Conservation (phyloP, 2,113 vertebrate species). For the Melospiza georgiana region DNA sequence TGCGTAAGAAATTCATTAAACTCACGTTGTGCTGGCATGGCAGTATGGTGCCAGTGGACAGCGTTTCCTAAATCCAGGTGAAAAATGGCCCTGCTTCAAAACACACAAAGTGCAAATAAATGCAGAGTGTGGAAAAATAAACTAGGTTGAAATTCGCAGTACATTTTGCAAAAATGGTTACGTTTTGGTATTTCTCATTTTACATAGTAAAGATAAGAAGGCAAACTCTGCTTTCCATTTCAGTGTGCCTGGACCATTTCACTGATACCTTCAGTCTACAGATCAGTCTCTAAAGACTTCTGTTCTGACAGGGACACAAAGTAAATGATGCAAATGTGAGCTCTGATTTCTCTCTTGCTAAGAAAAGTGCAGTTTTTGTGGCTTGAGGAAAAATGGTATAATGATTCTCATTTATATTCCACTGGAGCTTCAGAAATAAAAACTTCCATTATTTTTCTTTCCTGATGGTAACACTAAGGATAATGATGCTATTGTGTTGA, state of each 20-base stretch:
- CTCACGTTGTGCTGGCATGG: background rate
- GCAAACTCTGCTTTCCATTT: background rate
- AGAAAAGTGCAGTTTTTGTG: background rate
- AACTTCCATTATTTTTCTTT: slow-evolving; percentile 6
- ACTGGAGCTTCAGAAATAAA: background rate
- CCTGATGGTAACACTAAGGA: background rate
- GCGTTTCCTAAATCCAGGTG: background rate
- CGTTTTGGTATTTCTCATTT: background rate
- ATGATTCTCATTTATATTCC: background rate
- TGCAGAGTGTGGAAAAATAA: background rate
- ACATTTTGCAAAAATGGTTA: background rate
- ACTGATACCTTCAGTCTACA: background rate
- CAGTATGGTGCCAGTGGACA: background rate
- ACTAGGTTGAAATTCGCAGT: background rate
- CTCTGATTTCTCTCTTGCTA: slow-evolving; percentile 8
- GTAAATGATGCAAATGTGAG: background rate
- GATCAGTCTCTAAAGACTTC: background rate
- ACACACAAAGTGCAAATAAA: background rate
- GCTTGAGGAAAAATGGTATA: background rate
- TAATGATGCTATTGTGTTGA: background rate
- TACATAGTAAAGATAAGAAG: background rate
- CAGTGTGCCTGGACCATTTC: background rate
- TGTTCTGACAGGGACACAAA: background rate
- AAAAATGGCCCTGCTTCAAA: slow-evolving; percentile 7
- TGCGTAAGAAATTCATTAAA: background rate